A percentile compares a stretch with the other conserved stretches of the same genome.
Conservation (phyloP, 64 coral and sea anemone genomes). For the Anthopleura sola region DNA sequence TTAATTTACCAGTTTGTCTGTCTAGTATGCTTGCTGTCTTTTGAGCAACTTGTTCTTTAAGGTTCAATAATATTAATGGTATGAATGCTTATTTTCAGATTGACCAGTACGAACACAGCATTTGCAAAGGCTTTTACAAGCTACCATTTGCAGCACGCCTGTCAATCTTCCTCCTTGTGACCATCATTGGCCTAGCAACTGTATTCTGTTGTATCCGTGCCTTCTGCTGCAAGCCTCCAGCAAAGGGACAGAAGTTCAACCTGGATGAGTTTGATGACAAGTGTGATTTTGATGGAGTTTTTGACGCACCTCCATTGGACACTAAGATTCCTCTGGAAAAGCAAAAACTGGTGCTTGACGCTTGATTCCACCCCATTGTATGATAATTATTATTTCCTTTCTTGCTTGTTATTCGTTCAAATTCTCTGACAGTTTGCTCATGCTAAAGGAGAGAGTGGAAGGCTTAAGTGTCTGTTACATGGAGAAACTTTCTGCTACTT, state of each 20-base stretch:
- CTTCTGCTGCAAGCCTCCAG: conserved; percentile 61
- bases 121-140: conserved; percentile 45
- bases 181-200: conserved; percentile 32
- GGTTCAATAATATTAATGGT: background rate
- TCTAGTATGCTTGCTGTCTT: no score
- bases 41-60: no score
- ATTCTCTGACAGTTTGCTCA: background rate
- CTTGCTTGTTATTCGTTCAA: background rate
- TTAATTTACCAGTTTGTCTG: no score
- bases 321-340: conserved; percentile 54
- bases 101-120: conserved; percentile 29
- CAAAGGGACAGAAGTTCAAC: conserved; percentile 43
- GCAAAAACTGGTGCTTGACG: conserved; percentile 54
- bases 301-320: conserved; percentile 55
- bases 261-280: conserved; percentile 58
- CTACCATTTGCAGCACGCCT: conserved; percentile 50
- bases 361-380: conserved; percentile 6
- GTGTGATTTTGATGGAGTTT: conserved; percentile 41
- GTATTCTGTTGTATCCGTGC: conserved; percentile 48
- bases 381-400: background rate
- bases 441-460: no score
- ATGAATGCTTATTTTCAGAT: background rate
- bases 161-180: conserved; percentile 33
- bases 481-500: no score
- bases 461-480: no score